Conservation (phyloP, 2,113 vertebrate genomes). For the Nicator chloris region DNA sequence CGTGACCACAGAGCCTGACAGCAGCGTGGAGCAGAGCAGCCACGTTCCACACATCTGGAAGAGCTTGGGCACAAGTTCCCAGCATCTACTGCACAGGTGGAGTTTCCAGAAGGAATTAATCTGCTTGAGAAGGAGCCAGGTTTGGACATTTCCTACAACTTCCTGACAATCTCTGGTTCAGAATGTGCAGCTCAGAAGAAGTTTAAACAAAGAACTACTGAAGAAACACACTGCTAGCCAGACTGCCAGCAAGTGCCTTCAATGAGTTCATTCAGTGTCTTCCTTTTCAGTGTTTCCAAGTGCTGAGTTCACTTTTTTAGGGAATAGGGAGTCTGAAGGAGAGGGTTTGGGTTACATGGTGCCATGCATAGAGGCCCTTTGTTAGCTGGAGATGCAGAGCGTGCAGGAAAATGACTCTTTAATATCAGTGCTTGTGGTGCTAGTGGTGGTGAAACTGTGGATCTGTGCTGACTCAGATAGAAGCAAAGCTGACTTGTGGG, state of each 20-base stretch:
- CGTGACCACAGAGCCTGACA: accelerated
- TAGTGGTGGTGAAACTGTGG: not conserved
- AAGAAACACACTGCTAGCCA: not conserved
- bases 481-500: not conserved
- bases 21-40: not conserved
- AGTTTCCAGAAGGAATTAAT: constrained; percentile 25
- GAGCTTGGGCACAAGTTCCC: not conserved
- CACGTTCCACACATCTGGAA: not conserved
- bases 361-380: not conserved
- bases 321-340: not conserved
- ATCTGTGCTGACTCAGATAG: not conserved
- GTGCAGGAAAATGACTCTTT: not conserved
- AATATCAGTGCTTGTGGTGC: not conserved
- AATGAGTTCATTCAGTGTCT: constrained; percentile 27
- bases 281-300: constrained; percentile 19
- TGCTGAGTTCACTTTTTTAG: not conserved
- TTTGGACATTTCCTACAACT: constrained; percentile 26
- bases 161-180: not conserved
- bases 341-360: not conserved
- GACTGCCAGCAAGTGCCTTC: not conserved
- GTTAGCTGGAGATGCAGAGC: not conserved
- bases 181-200: not conserved
- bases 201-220: constrained; percentile 38
- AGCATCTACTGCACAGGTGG: not conserved
- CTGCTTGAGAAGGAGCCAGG: not conserved